A percentile compares a stretch with the other conserved stretches of the same genome.
Evolutionary conservation across 1,140 invertebrate genomes (phyloP).

Genomic region (Galleria mellonella): DNA sequence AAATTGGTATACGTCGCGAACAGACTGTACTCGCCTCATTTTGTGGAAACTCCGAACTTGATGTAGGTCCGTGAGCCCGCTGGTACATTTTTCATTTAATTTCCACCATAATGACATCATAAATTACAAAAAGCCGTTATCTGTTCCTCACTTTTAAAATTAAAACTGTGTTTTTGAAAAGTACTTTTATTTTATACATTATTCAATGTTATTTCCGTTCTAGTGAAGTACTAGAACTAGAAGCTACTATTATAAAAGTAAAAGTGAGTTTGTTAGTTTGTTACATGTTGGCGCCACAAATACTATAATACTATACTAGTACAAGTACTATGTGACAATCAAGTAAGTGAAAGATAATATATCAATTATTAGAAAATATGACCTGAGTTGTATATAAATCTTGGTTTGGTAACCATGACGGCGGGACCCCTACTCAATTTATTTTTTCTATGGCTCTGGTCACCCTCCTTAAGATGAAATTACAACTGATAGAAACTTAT

Average conservation of each 20-base stretch:
- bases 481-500: constrained; percentile 26
- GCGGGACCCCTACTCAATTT: constrained; percentile 21
- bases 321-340: too few species aligned
- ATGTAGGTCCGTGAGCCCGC: neutral
- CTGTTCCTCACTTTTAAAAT: constrained; percentile 26
- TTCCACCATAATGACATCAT: constrained; percentile 35
- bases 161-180: constrained; percentile 17
- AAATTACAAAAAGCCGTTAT: constrained; percentile 30
- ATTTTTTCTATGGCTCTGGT: constrained; percentile 29
- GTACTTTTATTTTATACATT: neutral
- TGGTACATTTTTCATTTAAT: constrained; percentile 30
- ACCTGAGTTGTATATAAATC: constrained; percentile 13
- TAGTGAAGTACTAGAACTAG: too few species aligned
- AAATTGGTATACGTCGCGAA: too few species aligned
- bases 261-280: too few species aligned
- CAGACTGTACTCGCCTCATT: too few species aligned
- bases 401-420: constrained; percentile 16
- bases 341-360: constrained; percentile 1
- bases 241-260: too few species aligned
- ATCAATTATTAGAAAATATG: constrained; percentile 7
- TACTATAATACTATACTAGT: too few species aligned
- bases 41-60: too few species aligned
- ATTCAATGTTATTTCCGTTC: too few species aligned
- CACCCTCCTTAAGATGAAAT: constrained; percentile 34
- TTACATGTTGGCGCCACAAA: too few species aligned